These are phyloP conservation scores for Neotoma lepida DNA, from an alignment of 2,113 vertebrate species.

Conservation along the genomic window DNA sequence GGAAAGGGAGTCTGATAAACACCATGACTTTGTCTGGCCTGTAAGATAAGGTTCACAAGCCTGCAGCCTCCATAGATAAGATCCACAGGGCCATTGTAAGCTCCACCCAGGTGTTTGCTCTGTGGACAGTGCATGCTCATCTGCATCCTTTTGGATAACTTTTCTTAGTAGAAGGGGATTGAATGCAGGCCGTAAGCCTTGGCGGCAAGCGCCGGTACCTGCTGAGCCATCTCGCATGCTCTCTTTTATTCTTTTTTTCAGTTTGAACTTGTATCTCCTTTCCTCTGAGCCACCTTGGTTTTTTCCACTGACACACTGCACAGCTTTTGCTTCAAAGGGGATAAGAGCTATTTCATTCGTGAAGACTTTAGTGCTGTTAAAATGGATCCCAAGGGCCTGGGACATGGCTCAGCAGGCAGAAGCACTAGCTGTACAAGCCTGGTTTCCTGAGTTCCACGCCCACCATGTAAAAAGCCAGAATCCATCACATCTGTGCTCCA, in stretches of 20 bases:
- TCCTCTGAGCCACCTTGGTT: conserved; percentile 90
- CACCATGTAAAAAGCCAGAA: too few relatives aligned
- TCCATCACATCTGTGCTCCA: too few relatives aligned
- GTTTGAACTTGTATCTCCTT: conserved; percentile 88
- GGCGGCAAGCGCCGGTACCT: too few relatives aligned
- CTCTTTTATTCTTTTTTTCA: conserved; percentile 88
- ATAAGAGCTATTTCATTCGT: background rate
- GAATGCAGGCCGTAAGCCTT: too few relatives aligned
- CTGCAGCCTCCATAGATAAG: background rate
- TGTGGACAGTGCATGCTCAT: background rate
- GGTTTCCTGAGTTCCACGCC: too few relatives aligned
- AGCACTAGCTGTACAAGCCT: too few relatives aligned
- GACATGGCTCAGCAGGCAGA: too few relatives aligned
- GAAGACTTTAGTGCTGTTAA: too few relatives aligned
- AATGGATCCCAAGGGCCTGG: too few relatives aligned
- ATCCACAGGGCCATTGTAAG: background rate
- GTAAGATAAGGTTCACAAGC: conserved; percentile 11
- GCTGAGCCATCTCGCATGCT: background rate
- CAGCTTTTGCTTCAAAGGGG: background rate
- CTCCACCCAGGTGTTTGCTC: background rate
- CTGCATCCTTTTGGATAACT: background rate
- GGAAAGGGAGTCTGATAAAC: conserved; percentile 17
- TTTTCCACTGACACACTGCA: conserved; percentile 56
- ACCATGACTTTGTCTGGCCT: background rate
- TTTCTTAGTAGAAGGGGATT: background rate